A percentile compares a stretch with the other conserved stretches of the same genome.
These are phyloP conservation scores for Saccopteryx bilineata DNA, from an alignment of 2,113 vertebrate genomes.

Conservation along the genomic window DNA sequence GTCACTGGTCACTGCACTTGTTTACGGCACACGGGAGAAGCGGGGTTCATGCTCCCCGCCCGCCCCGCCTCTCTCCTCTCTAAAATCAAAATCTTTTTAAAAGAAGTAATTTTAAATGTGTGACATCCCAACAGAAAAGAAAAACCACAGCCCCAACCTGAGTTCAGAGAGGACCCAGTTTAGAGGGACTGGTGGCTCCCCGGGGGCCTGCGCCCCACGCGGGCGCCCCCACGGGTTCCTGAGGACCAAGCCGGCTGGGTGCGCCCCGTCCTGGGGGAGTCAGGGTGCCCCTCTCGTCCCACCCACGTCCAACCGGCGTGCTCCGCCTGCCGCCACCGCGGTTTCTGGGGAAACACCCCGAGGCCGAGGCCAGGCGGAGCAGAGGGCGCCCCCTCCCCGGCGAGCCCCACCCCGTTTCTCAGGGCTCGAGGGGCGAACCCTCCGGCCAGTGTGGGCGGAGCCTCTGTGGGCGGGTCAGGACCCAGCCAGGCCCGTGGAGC, in stretches of 20 bases:
- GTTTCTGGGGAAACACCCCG: background rate
- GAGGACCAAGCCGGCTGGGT: too few relatives aligned
- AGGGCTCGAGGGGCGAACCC: too few relatives aligned
- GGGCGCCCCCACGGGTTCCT: background rate
- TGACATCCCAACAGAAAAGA: too few relatives aligned
- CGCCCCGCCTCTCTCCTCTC: too few relatives aligned
- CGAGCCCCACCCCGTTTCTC: too few relatives aligned
- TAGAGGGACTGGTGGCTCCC: background rate
- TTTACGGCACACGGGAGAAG: accelerated
- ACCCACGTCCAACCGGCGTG: background rate
- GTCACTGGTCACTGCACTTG: too few relatives aligned
- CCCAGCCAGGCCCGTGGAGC: accelerated
- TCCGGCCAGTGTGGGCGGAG: too few relatives aligned
- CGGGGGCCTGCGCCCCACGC: background rate
- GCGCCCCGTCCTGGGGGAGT: accelerated
- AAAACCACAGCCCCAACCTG: background rate
- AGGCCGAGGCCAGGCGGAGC: background rate
- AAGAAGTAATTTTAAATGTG: background rate
- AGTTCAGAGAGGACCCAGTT: background rate
- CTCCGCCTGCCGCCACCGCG: too few relatives aligned
- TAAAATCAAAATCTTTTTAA: too few relatives aligned
- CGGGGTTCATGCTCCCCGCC: too few relatives aligned
- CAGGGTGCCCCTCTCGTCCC: background rate
- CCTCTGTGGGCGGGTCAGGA: background rate
- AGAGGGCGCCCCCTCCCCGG: too few relatives aligned